Evolutionary conservation across 2,888 invertebrate genomes (phyloP).

Genomic region (Brachylomia viminalis): DNA sequence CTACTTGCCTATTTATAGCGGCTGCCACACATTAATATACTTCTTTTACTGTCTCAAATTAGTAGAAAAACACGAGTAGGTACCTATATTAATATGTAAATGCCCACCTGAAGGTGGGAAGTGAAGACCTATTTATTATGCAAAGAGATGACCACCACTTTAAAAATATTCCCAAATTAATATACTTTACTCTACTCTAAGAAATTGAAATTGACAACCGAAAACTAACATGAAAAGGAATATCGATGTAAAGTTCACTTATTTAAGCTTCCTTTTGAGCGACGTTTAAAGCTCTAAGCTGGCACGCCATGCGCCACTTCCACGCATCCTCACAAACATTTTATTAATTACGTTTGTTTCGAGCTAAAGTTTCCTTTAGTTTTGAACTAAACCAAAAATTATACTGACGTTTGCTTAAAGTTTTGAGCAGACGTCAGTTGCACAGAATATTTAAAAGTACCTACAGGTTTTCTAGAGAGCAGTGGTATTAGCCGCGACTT

Average conservation of each 20-base stretch:
- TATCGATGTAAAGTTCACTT: background rate
- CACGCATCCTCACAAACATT: background rate
- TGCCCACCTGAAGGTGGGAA: background rate
- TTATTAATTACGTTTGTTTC: too few species aligned
- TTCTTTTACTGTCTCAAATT: background rate
- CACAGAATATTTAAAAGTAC: background rate
- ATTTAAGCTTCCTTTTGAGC: background rate
- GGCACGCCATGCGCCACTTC: too few species aligned
- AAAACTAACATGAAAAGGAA: background rate
- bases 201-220: conserved; percentile 18
- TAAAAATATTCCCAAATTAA: background rate
- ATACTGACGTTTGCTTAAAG: background rate
- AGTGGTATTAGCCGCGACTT: too few species aligned
- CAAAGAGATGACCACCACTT: conserved; percentile 20
- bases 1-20: background rate
- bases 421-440: background rate
- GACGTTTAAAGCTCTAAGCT: conserved; percentile 6
- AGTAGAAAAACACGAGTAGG: conserved; percentile 7
- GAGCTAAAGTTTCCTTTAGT: too few species aligned
- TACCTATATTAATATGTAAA: conserved; percentile 26
- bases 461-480: background rate
- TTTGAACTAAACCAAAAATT: background rate
- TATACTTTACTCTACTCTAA: conserved; percentile 50
- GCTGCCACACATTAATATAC: background rate
- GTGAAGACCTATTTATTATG: conserved; percentile 26